These are phyloP conservation scores for Perca schrenkii DNA, from an alignment of 2,113 vertebrate genomes.

Conservation along the genomic window DNA sequence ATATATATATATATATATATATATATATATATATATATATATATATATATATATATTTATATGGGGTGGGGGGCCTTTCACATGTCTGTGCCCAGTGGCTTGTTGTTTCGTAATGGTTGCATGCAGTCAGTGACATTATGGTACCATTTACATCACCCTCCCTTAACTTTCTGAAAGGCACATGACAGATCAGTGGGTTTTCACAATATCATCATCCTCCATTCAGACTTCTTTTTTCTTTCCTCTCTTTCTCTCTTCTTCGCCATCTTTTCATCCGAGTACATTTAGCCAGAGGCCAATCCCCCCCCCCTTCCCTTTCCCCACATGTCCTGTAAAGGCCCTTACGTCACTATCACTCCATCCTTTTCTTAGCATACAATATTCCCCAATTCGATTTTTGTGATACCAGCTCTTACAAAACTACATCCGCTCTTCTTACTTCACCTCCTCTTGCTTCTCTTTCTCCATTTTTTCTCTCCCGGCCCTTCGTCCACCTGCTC, in stretches of 20 bases:
- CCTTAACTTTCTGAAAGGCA: slow-evolving; percentile 1
- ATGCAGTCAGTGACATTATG: neutral
- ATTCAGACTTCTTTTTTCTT: slow-evolving; percentile 16
- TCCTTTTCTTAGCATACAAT: neutral
- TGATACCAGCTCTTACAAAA: slow-evolving; percentile 8
- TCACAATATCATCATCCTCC: slow-evolving; percentile 25
- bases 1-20: too few relatives aligned
- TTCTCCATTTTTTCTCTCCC: neutral
- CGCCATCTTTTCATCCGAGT: slow-evolving; percentile 24
- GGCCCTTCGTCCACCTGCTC: neutral
- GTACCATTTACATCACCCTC: neutral
- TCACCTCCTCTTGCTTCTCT: neutral
- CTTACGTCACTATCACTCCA: slow-evolving; percentile 12
- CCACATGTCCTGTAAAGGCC: neutral
- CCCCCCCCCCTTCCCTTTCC: slow-evolving; percentile 4
- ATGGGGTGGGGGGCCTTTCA: neutral
- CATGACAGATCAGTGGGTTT: slow-evolving; percentile 45
- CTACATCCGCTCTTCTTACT: neutral
- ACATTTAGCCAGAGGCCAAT: slow-evolving; percentile 21
- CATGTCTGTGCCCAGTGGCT: neutral
- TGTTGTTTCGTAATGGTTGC: neutral
- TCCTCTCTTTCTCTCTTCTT: neutral
- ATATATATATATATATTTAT: too few relatives aligned
- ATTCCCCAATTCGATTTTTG: slow-evolving; percentile 5
- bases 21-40: too few relatives aligned